These are phyloP conservation scores for Amblyornis subalaris DNA, from an alignment of 2,113 vertebrate species.

Conservation along the genomic window DNA sequence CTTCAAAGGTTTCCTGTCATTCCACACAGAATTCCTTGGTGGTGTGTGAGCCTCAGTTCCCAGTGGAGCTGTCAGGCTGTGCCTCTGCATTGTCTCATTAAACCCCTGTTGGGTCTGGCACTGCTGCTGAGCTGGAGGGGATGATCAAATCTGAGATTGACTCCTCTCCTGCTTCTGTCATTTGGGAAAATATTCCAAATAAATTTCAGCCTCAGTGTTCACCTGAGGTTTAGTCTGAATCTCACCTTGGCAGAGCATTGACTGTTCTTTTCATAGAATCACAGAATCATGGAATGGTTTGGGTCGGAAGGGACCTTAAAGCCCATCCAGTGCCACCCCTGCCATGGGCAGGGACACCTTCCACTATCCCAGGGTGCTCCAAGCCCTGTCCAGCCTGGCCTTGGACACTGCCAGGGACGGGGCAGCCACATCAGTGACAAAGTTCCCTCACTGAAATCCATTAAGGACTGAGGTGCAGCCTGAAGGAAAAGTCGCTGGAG, in stretches of 20 bases:
- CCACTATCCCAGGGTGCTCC: background rate
- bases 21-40: background rate
- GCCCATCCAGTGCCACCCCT: accelerated
- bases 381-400: background rate
- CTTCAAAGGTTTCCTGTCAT: background rate
- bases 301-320: background rate
- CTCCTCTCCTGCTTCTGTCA: background rate
- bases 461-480: background rate
- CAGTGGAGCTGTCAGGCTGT: background rate
- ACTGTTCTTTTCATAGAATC: background rate
- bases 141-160: accelerated
- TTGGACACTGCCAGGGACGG: background rate
- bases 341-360: background rate
- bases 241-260: background rate
- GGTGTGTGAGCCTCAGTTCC: background rate
- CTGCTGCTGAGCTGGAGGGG: background rate
- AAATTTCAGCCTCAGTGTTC: background rate
- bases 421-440: accelerated
- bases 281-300: background rate
- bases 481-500: background rate
- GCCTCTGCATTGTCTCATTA: accelerated
- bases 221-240: background rate
- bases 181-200: background rate
- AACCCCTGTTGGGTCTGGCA: background rate
- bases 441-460: background rate